Conservation (phyloP, 2,888 invertebrate species). For the Cosmorhoe ocellata region DNA sequence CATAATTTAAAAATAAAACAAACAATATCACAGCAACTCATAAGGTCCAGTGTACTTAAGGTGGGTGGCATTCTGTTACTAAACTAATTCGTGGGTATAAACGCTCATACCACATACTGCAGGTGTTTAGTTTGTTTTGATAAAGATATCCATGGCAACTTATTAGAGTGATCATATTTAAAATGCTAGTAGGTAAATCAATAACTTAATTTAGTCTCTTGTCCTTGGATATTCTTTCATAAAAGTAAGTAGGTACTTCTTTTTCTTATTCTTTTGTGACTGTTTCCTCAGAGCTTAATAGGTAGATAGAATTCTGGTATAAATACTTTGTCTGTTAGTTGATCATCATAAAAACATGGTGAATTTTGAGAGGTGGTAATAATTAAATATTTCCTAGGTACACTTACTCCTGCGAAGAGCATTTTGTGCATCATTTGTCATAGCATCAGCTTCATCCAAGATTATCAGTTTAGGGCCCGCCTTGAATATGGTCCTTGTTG, state of each 20-base stretch:
- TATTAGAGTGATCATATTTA: constrained; percentile 14
- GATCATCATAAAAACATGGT: too few relatives aligned
- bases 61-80: not conserved
- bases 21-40: not conserved
- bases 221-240: too few relatives aligned
- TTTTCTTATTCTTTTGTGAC: too few relatives aligned
- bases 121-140: constrained; percentile 39
- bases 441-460: constrained; percentile 99
- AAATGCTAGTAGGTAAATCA: constrained; percentile 18
- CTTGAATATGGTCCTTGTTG: constrained; percentile 96
- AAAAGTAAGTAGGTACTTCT: too few relatives aligned
- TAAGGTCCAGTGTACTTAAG: not conserved
- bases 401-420: constrained; percentile 94
- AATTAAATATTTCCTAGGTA: not conserved
- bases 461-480: constrained; percentile 97
- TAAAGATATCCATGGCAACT: constrained; percentile 50
- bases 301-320: too few relatives aligned
- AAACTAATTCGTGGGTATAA: constrained; percentile 2
- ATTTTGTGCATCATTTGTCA: constrained; percentile 99
- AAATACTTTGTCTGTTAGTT: too few relatives aligned
- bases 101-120: constrained; percentile 12
- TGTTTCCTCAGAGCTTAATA: too few relatives aligned
- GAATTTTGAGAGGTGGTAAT: too few relatives aligned
- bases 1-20: not conserved
- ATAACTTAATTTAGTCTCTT: constrained; percentile 23